phyloP scores from a whole-genome alignment of 2,888 invertebrate species.

The Chrysopilus asiliformis region DNA sequence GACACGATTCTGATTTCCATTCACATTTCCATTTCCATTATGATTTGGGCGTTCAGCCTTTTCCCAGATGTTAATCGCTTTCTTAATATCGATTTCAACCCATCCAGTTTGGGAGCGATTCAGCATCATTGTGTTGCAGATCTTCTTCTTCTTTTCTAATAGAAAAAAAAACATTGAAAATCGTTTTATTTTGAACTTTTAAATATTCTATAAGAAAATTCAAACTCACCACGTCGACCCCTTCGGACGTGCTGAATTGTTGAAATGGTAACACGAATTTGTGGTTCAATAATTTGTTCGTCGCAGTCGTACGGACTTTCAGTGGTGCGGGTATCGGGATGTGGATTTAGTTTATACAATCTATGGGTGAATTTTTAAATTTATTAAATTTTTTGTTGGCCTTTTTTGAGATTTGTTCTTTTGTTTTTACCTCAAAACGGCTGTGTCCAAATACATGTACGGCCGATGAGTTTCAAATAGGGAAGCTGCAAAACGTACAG shows the following conservation, averaged over 20 bases:
- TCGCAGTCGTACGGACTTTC: slow-evolving; percentile 16
- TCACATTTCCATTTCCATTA: slow-evolving; percentile 6
- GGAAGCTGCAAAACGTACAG: slow-evolving; percentile 29
- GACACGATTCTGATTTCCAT: slow-evolving; percentile 17
- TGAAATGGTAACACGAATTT: slow-evolving; percentile 32
- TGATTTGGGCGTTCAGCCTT: slow-evolving; percentile 19
- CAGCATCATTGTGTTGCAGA: slow-evolving; percentile 34
- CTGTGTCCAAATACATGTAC: slow-evolving; percentile 27
- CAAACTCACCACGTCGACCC: slow-evolving; percentile 25
- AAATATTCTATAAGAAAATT: neutral
- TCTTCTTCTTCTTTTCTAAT: slow-evolving; percentile 28
- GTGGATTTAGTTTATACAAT: slow-evolving; percentile 2
- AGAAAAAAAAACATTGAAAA: slow-evolving; percentile 3
- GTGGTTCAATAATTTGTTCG: slow-evolving; percentile 23
- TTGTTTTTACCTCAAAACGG: slow-evolving; percentile 22
- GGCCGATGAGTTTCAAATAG: slow-evolving; percentile 25
- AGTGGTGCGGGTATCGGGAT: slow-evolving; percentile 4
- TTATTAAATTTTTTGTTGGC: neutral
- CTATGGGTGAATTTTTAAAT: neutral
- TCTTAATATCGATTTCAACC: slow-evolving; percentile 34
- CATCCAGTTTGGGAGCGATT: slow-evolving; percentile 30
- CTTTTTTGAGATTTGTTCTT: neutral
- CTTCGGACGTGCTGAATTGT: slow-evolving; percentile 27
- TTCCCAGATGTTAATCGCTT: slow-evolving; percentile 32
- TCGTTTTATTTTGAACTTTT: slow-evolving; percentile 5